Percentiles rank a stretch among this genome's conserved stretches.
phyloP scores from a whole-genome alignment of 2,113 vertebrate species.

The Syngnathus typhle region DNA sequence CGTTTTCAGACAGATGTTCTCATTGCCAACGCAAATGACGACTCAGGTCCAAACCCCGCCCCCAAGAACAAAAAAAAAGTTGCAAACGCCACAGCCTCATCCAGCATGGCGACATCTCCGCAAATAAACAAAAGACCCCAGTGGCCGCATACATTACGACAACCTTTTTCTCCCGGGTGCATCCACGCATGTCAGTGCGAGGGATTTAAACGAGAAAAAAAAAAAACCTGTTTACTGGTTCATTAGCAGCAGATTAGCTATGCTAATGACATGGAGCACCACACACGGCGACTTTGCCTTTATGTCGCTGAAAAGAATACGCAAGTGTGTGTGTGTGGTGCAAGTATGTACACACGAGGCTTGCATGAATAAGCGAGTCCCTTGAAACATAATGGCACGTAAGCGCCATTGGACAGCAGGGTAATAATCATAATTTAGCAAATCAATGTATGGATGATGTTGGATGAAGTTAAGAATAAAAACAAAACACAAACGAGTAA shows the following conservation, averaged over 20 bases:
- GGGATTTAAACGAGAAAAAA: not conserved
- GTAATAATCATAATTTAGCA: conserved; percentile 50
- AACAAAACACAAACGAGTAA: not conserved
- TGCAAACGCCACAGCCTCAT: conserved; percentile 19
- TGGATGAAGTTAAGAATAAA: too few species aligned
- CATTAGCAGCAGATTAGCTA: conserved; percentile 73
- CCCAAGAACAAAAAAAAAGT: not conserved
- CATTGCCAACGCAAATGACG: conserved; percentile 38
- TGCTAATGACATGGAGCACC: conserved; percentile 71
- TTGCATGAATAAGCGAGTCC: conserved; percentile 35
- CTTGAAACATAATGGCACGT: conserved; percentile 18
- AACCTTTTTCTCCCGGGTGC: conserved; percentile 51
- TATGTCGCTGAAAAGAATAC: conserved; percentile 58
- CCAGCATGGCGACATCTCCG: conserved; percentile 16
- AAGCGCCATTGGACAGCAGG: conserved; percentile 9
- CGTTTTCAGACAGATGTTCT: conserved; percentile 57
- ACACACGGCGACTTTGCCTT: conserved; percentile 57
- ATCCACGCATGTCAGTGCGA: conserved; percentile 36
- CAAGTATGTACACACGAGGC: conserved; percentile 45
- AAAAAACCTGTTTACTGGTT: conserved; percentile 64
- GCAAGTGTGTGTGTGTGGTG: conserved; percentile 19
- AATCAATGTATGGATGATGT: conserved; percentile 44
- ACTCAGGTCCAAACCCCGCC: not conserved
- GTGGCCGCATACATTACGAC: too few species aligned
- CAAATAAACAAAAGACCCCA: conserved; percentile 64